Evolutionary conservation across 92 coral and sea anemone genomes (phyloP), one percentile per base, ranked within the genome.

Genomic region (Actinostola sp.): DNA sequence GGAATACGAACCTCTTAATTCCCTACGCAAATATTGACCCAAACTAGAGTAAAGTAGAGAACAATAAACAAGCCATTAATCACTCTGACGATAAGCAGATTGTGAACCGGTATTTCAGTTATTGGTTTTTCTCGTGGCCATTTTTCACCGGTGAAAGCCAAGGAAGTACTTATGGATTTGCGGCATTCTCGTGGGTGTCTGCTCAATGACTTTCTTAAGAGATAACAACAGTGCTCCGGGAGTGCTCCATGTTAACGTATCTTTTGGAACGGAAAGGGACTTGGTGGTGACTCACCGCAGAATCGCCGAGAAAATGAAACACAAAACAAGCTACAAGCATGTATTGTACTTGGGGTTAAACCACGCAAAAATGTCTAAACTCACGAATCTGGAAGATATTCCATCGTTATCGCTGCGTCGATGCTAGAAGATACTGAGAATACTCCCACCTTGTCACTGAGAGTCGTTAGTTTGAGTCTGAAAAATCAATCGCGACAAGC

Each of bases 111-210:
- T 26, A 64, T 64, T 43, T 26, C 23, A 64, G 55, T 33, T 51
- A 68, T 68, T 68, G 41, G 26, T 30, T 38, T 34, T 66, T 17
- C 15, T 67, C 9, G 32, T 43, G 62, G 74, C 74, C 74, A 68
- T 68, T 68, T 68, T 68, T 68, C 62, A 33, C 74, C 74, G 74
- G 74, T 33, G 46, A 68, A 44, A 24, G 27, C 21, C 8, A 31
- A 68, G 74, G 62, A 68, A 49, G 74, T 68, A 35, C 62, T 68
- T 68, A 17, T 17, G n/a, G 74, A 6, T 25, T 3, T 68, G 74
- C 27, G 74, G 74, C 33, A 9, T 51, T 44, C 25, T 51, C 32
- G 74, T 30, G 62, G 63, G 46, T 50, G 61, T 68, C 45, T 8
- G 44, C 44, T 16, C 44, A 9, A 36, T 14, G 42, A 27, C 63